A percentile compares a stretch with the other conserved stretches of the same genome.
Evolutionary conservation across 64 coral and sea anemone genomes (phyloP).

Genomic region (Exaiptasia diaphana): DNA sequence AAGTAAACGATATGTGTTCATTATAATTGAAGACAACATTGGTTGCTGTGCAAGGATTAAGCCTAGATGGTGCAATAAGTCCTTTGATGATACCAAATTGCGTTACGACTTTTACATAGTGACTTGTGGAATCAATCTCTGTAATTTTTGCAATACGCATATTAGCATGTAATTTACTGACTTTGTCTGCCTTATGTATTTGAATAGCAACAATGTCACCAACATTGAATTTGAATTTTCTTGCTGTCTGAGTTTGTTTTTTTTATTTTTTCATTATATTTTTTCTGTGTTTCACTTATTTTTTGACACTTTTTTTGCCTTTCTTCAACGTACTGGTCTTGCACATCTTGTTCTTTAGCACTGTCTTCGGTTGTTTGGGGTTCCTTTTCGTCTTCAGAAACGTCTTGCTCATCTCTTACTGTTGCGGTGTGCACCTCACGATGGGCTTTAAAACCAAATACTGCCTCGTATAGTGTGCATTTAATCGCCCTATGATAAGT

Average conservation of each 20-base stretch:
- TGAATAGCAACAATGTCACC: too few species aligned
- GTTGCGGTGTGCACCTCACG: not conserved
- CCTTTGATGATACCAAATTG: slow-evolving; percentile 22
- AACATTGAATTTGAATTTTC: too few species aligned
- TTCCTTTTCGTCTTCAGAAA: not conserved
- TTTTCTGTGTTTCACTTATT: not conserved
- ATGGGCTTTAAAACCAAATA: slow-evolving; percentile 23
- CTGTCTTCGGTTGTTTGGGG: not conserved
- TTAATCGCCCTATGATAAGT: not conserved
- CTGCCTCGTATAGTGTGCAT: not conserved
- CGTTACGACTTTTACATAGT: not conserved
- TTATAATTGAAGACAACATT: slow-evolving; percentile 11
- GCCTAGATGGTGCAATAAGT: not conserved
- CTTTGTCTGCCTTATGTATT: too few species aligned
- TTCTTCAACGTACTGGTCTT: not conserved
- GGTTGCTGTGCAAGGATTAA: slow-evolving; percentile 12
- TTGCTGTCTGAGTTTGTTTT: too few species aligned
- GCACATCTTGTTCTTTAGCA: not conserved
- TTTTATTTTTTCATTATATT: too few species aligned
- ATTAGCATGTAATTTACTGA: too few species aligned
- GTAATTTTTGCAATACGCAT: not conserved
- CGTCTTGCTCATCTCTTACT: not conserved
- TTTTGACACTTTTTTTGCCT: not conserved
- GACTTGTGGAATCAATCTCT: not conserved
- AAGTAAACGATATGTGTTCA: not conserved